Base-by-base conservation (phyloP, 2,888 invertebrate genomes). In the Leucophenga maculata region DNA sequence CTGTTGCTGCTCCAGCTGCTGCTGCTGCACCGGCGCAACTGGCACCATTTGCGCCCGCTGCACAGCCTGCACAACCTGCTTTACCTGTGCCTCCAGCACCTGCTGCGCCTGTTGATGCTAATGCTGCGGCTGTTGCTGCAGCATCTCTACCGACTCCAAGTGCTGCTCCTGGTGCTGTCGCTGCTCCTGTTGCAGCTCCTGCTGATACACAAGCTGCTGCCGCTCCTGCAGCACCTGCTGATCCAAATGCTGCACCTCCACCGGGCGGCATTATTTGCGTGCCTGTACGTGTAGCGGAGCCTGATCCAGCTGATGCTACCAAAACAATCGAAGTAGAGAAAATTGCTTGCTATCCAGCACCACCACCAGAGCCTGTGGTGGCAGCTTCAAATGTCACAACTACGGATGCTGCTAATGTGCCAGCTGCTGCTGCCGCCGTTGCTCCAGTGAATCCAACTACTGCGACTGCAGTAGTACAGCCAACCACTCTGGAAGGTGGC, bases 301-400 rank as follows among this genome's bases (percentile, higher is more conserved):
- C 87, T 8, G 87, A 87, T 82, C 88, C 87, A 0, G 78, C 76
- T 22, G 87, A 88, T 73, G 70, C 84, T 66, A 84, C 80, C 11
- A 88, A 88, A 72, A 84, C 86, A 0, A 86, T 84, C 50, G 84
- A 85, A 70, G 85, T 87, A 3, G 83, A 88, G 55, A 82, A 86
- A 72, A 74, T 87, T 50, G 86, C 84, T 18, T 88, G 88, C 75
- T 88, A 87, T 75, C 85, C 86, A 31, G 86, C 86, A 6, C 86
- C 86, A 16, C 82, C 85, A 2, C 75, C 83, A 69, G 84, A 86
- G 59, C 22, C 76, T 4, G 62, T 57, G 3, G 50, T 65, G 20
- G 66, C 76, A 3, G 26, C 69, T 4, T 62, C 52, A 11, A 77
- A 71, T 50, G 76, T 60, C 31, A 72, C 78, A 8, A 44, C 48